Evolutionary conservation across 2,113 vertebrate species (phyloP), one percentile per base, ranked within the genome.

Genomic region (Brachyhypopomus gauderio): DNA sequence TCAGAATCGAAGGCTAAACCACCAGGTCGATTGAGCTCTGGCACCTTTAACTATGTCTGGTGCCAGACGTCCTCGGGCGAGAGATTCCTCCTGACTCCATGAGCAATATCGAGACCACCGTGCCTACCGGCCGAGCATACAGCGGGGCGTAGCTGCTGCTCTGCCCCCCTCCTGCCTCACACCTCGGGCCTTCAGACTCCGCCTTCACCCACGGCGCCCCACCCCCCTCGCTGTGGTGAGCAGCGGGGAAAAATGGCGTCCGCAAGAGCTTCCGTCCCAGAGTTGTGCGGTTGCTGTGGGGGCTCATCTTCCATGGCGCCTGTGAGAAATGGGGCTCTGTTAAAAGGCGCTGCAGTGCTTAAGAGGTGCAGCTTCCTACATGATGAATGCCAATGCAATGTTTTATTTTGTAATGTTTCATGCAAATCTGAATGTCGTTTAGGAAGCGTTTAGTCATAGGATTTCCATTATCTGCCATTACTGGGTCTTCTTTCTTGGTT

Each of bases 71-170:
- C 59, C 27, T 78, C 27, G 34, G 58, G 52, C 59, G 9, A 34
- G 66, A 66, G 59, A 30, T 62, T 20, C 74, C 36, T 78, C 17
- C 41, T 9, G 27, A 52, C 60, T 48, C 23, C 55, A 23, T 48
- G n/a, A 78, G 84, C 84, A 83, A 85, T 83, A 85, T 62, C 25
- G 25, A 79, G 52, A 77, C 84, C 84, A 63, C 38, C 30, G 78
- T 83, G 81, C 81, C 84, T 83, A 74, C 38, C 23, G 11, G 23
- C 66, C 38, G 56, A 25, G 38, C 69, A 59, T n/a, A 25, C 55
- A 19, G 62, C 8, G 17, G 36, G 41, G 62, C 25, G 67, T 48
- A 52, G 23, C 41, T 20, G 17, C 73, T 48, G 80, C 70, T 64
- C 52, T 36, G 22, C 41, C 30, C 45, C 66, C 66, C 75, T 75